Conservation (phyloP, 2,888 invertebrate species). For the Siphonodentalium dalli region DNA sequence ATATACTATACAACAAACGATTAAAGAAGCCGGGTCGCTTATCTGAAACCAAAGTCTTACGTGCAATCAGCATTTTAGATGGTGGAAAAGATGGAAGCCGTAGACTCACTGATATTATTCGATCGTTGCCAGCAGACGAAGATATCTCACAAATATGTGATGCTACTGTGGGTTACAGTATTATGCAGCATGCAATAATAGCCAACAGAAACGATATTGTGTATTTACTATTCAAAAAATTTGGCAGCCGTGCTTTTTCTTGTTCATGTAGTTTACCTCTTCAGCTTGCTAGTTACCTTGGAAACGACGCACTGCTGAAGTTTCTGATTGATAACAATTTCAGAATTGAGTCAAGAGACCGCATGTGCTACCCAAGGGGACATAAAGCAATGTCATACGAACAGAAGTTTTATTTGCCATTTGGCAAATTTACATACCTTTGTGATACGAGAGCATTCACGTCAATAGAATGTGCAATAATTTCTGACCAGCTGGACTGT, state of each 20-base stretch:
- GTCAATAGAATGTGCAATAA: conserved; percentile 60
- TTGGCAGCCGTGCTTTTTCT: conserved; percentile 76
- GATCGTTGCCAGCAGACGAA: conserved; percentile 38
- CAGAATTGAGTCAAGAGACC: conserved; percentile 74
- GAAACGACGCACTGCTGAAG: conserved; percentile 76
- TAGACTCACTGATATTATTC: too few relatives aligned
- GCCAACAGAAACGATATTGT: conserved; percentile 75
- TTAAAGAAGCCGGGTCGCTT: too few relatives aligned
- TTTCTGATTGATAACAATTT: conserved; percentile 75
- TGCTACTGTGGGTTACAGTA: conserved; percentile 73
- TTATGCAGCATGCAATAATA: conserved; percentile 78
- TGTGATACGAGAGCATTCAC: conserved; percentile 51
- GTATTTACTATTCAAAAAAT: conserved; percentile 39
- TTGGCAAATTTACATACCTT: conserved; percentile 55
- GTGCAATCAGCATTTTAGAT: too few relatives aligned
- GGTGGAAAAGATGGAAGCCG: too few relatives aligned
- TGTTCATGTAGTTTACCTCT: conserved; percentile 76
- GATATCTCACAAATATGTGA: conserved; percentile 64
- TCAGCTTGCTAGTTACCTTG: conserved; percentile 78
- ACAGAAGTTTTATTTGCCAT: conserved; percentile 44
- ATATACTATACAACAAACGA: too few relatives aligned
- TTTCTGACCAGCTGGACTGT: conserved; percentile 51
- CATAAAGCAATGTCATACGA: conserved; percentile 66
- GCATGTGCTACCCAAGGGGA: conserved; percentile 79
- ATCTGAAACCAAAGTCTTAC: too few relatives aligned